Conservation (phyloP, 1,140 invertebrate genomes). For the Varroa destructor region DNA sequence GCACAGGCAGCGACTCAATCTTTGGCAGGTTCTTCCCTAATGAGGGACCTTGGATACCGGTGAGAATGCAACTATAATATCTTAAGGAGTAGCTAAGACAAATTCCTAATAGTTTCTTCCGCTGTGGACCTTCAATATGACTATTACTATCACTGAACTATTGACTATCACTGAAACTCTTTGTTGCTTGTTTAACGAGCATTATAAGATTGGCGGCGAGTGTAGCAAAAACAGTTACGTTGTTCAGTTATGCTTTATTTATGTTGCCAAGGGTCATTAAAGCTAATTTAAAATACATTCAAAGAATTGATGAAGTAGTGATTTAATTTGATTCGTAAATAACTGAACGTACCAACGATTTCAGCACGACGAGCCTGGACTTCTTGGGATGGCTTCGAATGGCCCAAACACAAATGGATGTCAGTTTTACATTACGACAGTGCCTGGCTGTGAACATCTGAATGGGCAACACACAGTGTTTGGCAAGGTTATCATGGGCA, state of each 20-base stretch:
- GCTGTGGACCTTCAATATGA: too few relatives aligned
- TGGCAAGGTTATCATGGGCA: constrained; percentile 59
- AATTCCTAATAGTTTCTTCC: too few relatives aligned
- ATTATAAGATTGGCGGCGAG: too few relatives aligned
- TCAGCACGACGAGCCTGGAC: constrained; percentile 48
- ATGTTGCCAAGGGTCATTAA: too few relatives aligned
- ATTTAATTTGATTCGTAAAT: too few relatives aligned
- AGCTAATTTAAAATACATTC: too few relatives aligned
- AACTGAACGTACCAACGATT: background rate
- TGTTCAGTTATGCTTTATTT: too few relatives aligned
- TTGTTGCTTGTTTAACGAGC: too few relatives aligned
- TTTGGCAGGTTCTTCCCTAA: constrained; percentile 68
- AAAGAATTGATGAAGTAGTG: too few relatives aligned
- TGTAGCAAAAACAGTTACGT: too few relatives aligned
- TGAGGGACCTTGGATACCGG: constrained; percentile 69
- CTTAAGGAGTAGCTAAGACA: background rate
- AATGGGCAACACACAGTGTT: constrained; percentile 82
- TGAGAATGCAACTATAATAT: background rate
- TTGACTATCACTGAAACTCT: too few relatives aligned
- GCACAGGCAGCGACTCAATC: constrained; percentile 79
- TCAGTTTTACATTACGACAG: constrained; percentile 85
- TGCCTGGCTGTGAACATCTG: constrained; percentile 59
- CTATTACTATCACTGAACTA: too few relatives aligned
- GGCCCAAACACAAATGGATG: constrained; percentile 78
- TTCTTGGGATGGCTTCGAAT: constrained; percentile 78